Evolutionary conservation across 2,797 vertebrate species (phyloP).

Genomic region (Crocodylus rhombifer): DNA sequence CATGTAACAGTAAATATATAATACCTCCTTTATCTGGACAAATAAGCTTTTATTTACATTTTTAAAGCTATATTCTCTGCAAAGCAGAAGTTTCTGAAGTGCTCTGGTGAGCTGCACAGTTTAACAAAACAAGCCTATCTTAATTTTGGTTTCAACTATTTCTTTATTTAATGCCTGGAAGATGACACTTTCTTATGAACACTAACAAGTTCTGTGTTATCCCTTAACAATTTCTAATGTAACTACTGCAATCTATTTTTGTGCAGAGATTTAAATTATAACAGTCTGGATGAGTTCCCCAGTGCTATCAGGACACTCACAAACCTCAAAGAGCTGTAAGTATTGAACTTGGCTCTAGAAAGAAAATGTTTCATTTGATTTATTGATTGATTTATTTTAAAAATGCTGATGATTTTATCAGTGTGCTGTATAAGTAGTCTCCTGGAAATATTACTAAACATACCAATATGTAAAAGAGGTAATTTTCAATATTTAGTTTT

Average conservation of each 20-base stretch:
- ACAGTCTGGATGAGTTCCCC: constrained; percentile 92
- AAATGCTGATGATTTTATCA: constrained; percentile 57
- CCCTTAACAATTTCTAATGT: neutral
- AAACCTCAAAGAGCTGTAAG: constrained; percentile 95
- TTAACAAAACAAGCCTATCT: neutral
- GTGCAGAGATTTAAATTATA: constrained; percentile 94
- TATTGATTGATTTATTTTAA: constrained; percentile 52
- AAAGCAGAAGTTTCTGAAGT: neutral
- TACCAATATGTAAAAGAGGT: constrained; percentile 30
- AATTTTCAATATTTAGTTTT: neutral
- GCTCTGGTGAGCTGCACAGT: neutral
- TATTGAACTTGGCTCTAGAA: constrained; percentile 63
- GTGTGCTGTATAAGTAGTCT: constrained; percentile 30
- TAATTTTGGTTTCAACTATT: neutral
- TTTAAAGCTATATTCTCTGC: constrained; percentile 47
- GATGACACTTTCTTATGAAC: constrained; percentile 28
- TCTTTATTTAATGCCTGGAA: constrained; percentile 21
- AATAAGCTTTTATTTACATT: constrained; percentile 65
- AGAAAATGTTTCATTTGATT: constrained; percentile 49
- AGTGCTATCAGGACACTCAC: constrained; percentile 87
- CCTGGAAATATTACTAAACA: constrained; percentile 28
- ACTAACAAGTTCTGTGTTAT: neutral
- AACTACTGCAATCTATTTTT: constrained; percentile 65
- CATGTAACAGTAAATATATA: neutral
- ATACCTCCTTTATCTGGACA: constrained; percentile 66